Base-by-base conservation (phyloP, 2,113 vertebrate species). In the Mionectes macconnelli region DNA sequence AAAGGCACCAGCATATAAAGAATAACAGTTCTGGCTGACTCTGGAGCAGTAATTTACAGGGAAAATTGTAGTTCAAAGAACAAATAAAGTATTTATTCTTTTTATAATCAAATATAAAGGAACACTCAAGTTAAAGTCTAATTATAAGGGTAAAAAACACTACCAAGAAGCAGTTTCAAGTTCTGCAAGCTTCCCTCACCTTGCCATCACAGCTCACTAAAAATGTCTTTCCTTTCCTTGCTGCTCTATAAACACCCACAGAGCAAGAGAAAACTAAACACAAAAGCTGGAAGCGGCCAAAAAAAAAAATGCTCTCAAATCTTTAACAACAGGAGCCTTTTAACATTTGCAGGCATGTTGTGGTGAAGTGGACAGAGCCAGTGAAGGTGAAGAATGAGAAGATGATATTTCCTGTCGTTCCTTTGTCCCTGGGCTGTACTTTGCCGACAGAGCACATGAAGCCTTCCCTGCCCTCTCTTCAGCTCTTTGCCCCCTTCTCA, bases 1-100 rank as follows among this genome's bases (percentile, higher is more conserved):
- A 96, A 97, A 97, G 83, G 37, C 82, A 85, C 6, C n/a, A 42
- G 47, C 69, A 45, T 22, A 90, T 45, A 84, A 77, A 89, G 83
- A 90, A 94, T 81, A 75, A 70, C 33, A 55, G 33, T 77, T 95
- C 64, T 83, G 79, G 75, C 72, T 90, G 79, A 76, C 59, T 90
- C 28, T 55, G 50, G 44, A 89, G 55, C 35, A 84, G 76, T 52
- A 88, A 93, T 90, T 94, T 86, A 81, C 42, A 92, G 80, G 68
- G 72, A 92, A 97, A 94, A 90, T 24, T 24, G 33, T 31, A 92
- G 79, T 90, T 96, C 95, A 96, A 93, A 97, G 94, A 70, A 84
- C 23, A 95, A 92, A 93, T 86, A 39, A 92, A 92, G 57, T 62
- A 91, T 84, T 92, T 92, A 53, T 84, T 95, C 40, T 74, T 91